A percentile compares a stretch with the other conserved stretches of the same genome.
These are phyloP conservation scores for Spinibarbus caldwelli DNA, from an alignment of 2,797 vertebrate species.

Conservation along the genomic window DNA sequence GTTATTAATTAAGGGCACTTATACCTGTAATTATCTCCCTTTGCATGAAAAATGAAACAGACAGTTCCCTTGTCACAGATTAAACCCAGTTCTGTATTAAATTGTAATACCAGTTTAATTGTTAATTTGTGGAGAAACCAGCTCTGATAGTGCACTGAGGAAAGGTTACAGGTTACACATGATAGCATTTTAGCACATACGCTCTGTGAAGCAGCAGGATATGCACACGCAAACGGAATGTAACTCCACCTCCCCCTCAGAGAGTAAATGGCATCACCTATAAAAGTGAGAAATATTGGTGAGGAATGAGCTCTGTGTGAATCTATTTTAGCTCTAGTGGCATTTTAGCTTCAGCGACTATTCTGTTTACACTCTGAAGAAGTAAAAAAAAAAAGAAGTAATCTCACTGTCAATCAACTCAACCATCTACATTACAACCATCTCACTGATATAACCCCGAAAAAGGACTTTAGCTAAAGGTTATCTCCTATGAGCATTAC, in stretches of 20 bases:
- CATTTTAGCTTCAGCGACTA: conserved; percentile 32
- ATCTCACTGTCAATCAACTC: conserved; percentile 31
- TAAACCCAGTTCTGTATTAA: conserved; percentile 7
- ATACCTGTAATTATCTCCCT: conserved; percentile 24
- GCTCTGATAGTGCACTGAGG: conserved; percentile 13
- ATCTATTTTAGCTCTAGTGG: conserved; percentile 22
- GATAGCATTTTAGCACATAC: conserved; percentile 27
- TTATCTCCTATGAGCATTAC: conserved; percentile 4
- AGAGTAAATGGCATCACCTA: conserved; percentile 15
- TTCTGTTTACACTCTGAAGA: no score
- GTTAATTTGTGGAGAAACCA: conserved; percentile 22
- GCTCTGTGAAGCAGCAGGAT: neutral
- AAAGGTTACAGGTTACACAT: conserved; percentile 28
- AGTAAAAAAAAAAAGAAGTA: no score
- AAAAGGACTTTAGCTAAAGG: conserved; percentile 11
- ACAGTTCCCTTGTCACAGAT: conserved; percentile 17
- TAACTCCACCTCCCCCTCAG: neutral
- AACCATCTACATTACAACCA: neutral
- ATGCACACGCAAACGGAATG: no score
- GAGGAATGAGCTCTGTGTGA: conserved; percentile 4
- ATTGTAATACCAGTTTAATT: conserved; percentile 26
- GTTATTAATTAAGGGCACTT: conserved; percentile 25
- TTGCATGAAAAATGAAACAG: conserved; percentile 13
- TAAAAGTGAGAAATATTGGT: conserved; percentile 7
- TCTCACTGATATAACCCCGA: conserved; percentile 19